Evolutionary conservation across 2,113 vertebrate genomes (phyloP).

Genomic region (Myanophis thanlyinensis): DNA sequence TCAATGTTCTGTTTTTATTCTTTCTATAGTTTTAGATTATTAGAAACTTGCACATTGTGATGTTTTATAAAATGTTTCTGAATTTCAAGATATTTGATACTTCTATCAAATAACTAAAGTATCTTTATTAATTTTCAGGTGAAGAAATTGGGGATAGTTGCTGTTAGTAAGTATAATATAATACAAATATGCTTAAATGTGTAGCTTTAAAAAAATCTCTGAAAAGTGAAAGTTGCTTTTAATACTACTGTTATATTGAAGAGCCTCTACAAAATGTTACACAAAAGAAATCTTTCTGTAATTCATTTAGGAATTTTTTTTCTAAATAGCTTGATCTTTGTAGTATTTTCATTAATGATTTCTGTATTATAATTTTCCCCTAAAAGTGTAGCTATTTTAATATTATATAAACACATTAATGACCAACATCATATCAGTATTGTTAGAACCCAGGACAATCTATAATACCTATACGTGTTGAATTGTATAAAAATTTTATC

Average conservation of each 20-base stretch:
- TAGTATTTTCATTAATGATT: neutral
- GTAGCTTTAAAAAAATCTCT: neutral
- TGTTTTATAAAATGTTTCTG: neutral
- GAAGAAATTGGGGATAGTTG: slow-evolving; percentile 88
- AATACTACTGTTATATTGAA: neutral
- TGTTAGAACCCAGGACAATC: neutral
- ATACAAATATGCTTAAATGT: neutral
- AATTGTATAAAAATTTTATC: neutral
- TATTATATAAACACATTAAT: neutral
- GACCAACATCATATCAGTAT: neutral
- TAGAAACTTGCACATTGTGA: neutral
- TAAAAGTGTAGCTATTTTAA: neutral
- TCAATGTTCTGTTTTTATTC: neutral
- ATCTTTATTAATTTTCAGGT: slow-evolving; percentile 72
- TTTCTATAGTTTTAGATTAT: neutral
- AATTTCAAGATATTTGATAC: neutral
- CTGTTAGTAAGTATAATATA: slow-evolving; percentile 88
- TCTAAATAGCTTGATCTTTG: neutral
- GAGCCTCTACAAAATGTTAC: neutral
- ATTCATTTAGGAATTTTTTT: neutral
- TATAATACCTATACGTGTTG: neutral
- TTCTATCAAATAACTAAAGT: slow-evolving; percentile 9
- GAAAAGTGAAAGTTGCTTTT: neutral
- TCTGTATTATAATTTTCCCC: neutral
- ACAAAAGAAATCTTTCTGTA: neutral